Evolutionary conservation across 2,797 vertebrate species (phyloP), one percentile per base, ranked within the genome.

Genomic region (Phrynocephalus forsythii): DNA sequence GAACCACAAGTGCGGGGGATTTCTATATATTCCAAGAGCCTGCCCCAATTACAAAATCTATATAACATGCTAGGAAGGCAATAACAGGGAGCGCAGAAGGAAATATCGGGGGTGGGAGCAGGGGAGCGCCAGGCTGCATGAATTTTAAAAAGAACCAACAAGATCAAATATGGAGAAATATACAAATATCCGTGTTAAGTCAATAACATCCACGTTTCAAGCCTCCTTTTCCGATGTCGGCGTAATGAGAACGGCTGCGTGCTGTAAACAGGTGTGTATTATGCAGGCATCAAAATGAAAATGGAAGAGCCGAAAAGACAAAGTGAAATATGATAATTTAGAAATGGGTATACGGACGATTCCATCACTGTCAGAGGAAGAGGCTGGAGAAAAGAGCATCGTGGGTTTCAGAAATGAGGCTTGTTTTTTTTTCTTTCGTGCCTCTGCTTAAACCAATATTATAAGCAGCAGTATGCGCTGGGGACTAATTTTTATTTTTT

Each of bases 61-160:
- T 84, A 87, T 85, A 91, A 76, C 83, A 71, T 13, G 33, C 75
- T 81, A 83, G 76, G 79, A 94, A 94, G 91, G 87, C 86, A 95
- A 94, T 95, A 94, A 95, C 85, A 81, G 66, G 16, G 48, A 75
- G 85, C 22, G 30, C 68, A 63, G 72, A 6, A 6, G 56, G 73
- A 22, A 88, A 86, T 75, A 86, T 0, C 50, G 52, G 26, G 83
- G 28, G 48, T 6, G 18, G 50, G 6, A 30, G 52, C 50, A 6
- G 52, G 2, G 22, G 44, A 63, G n/a, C 2, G 0, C 67, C 30
- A n/a, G 10, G 50, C 26, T 60, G 33, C 83, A 1, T 44, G 69
- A 91, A 95, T 96, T 94, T 88, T 92, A 86, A 92, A 92, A 94
- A 91, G 90, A 93, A 89, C 60, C 75, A 92, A 94, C 88, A 87